Conservation (phyloP, 2,797 vertebrate genomes). For the Gadopsis bispinosus region DNA sequence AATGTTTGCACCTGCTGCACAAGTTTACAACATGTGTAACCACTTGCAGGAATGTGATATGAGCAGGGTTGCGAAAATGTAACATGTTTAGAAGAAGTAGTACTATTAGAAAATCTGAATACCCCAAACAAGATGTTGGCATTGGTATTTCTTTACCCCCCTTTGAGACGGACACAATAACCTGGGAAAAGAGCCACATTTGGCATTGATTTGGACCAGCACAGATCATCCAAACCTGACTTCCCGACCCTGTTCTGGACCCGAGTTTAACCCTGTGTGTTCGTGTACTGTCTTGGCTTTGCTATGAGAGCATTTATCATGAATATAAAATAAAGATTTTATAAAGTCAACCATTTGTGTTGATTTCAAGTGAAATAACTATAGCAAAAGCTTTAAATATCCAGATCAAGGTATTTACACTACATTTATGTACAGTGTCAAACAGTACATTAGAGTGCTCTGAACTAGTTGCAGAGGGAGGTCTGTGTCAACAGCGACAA, state of each 20-base stretch:
- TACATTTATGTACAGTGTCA: background rate
- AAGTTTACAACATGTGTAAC: slow-evolving; percentile 10
- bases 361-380: background rate
- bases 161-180: background rate
- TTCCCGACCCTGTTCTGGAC: background rate
- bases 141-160: background rate
- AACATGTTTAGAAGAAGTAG: background rate
- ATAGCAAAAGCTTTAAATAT: background rate
- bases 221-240: background rate
- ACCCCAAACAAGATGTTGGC: background rate
- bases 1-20: background rate
- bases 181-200: background rate
- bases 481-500: slow-evolving; percentile 5
- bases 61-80: background rate
- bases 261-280: background rate
- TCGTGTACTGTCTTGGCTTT: background rate
- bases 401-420: background rate
- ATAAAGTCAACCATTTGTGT: background rate
- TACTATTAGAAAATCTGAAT: background rate
- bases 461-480: background rate
- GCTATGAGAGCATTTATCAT: background rate
- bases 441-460: background rate
- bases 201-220: background rate
- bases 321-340: background rate
- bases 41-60: slow-evolving; percentile 19